These are phyloP conservation scores for Macaria liturata DNA, from an alignment of 2,888 invertebrate genomes.

Conservation along the genomic window DNA sequence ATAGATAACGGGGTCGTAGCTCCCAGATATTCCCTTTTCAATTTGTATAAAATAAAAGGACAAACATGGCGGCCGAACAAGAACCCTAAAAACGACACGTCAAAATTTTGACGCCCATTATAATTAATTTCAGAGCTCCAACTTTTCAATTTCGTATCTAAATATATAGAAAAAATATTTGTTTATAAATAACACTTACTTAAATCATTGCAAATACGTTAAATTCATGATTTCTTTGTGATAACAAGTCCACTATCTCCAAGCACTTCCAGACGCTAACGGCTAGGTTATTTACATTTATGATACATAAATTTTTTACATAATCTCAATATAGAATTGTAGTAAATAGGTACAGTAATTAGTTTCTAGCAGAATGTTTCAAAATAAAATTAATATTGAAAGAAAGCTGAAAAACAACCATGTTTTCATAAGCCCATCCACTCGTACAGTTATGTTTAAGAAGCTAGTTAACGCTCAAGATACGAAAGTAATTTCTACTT, in stretches of 20 bases:
- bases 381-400: constrained; percentile 61
- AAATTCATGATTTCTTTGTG: constrained; percentile 67
- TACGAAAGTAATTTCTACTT: no score
- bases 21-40: constrained; percentile 36
- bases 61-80: constrained; percentile 81
- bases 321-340: constrained; percentile 42
- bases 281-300: constrained; percentile 69
- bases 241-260: constrained; percentile 63
- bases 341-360: constrained; percentile 45
- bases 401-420: constrained; percentile 82
- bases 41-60: constrained; percentile 67
- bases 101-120: constrained; percentile 64
- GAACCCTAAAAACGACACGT: constrained; percentile 77
- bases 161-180: constrained; percentile 36
- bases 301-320: constrained; percentile 47
- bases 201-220: constrained; percentile 64
- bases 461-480: constrained; percentile 3
- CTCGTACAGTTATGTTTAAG: constrained; percentile 25
- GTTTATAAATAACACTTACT: constrained; percentile 61
- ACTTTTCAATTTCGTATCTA: constrained; percentile 20
- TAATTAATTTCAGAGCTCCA: constrained; percentile 30
- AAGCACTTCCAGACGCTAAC: constrained; percentile 67
- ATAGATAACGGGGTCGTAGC: constrained; percentile 13
- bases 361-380: constrained; percentile 48
- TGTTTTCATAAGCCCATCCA: constrained; percentile 73